phyloP scores from a whole-genome alignment of 2,113 vertebrate species.

The Donacobius atricapilla region DNA sequence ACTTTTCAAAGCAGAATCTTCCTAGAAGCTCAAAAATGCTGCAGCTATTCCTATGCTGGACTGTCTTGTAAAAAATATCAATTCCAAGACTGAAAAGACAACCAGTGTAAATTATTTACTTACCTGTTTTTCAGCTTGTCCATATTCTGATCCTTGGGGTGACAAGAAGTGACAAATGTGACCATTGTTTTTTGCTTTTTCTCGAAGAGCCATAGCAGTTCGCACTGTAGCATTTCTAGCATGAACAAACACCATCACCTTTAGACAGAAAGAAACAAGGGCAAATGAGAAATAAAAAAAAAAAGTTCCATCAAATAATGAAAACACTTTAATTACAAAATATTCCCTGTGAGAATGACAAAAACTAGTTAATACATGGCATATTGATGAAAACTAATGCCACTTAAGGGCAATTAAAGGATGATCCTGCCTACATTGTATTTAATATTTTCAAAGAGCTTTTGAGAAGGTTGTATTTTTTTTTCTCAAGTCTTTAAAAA shows the following conservation, averaged over 20 bases:
- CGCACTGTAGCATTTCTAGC: slow-evolving; percentile 94
- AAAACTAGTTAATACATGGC: neutral
- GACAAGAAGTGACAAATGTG: slow-evolving; percentile 86
- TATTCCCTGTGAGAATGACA: neutral
- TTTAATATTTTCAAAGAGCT: neutral
- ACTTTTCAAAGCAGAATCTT: neutral
- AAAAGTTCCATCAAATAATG: neutral
- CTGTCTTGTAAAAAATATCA: neutral
- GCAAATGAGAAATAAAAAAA: neutral
- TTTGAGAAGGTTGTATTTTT: neutral
- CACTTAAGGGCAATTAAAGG: neutral
- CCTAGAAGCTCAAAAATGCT: neutral
- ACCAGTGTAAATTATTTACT: neutral
- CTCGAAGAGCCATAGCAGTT: slow-evolving; percentile 91
- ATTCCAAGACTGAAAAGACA: neutral
- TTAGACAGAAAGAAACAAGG: slow-evolving; percentile 21
- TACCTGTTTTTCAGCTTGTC: slow-evolving; percentile 95
- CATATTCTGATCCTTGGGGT: slow-evolving; percentile 86
- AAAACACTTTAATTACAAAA: neutral
- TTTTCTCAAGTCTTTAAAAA: neutral
- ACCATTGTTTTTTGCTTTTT: slow-evolving; percentile 92
- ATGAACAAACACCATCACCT: slow-evolving; percentile 99
- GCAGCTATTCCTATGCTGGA: neutral
- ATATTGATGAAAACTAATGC: neutral
- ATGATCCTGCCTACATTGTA: neutral